These are phyloP conservation scores for Ichneumoninae sp. DNA, from an alignment of 2,888 invertebrate species.

Conservation along the genomic window DNA sequence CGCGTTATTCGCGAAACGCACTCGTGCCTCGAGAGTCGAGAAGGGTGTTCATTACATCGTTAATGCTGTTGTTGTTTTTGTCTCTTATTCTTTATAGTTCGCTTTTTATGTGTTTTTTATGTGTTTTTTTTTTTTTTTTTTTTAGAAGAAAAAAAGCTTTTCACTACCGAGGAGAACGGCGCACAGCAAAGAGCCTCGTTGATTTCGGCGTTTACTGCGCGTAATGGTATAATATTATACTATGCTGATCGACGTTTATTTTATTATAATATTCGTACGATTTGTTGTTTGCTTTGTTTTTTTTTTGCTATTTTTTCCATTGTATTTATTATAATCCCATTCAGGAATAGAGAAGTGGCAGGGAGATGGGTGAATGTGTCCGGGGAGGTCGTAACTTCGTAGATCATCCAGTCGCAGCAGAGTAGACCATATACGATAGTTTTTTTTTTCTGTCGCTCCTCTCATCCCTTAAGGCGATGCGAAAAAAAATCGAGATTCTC, in stretches of 20 bases:
- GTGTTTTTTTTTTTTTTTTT: slow-evolving; percentile 21
- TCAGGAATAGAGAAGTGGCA: slow-evolving; percentile 30
- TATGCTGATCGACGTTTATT: slow-evolving; percentile 30
- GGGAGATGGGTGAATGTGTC: slow-evolving; percentile 32
- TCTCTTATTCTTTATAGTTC: slow-evolving; percentile 4
- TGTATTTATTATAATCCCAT: slow-evolving; percentile 24
- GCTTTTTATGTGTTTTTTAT: background rate
- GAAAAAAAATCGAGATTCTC: background rate
- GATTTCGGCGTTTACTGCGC: slow-evolving; percentile 27
- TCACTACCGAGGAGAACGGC: slow-evolving; percentile 49
- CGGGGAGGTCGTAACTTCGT: slow-evolving; percentile 29
- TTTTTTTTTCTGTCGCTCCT: slow-evolving; percentile 17
- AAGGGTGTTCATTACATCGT: slow-evolving; percentile 33
- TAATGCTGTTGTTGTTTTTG: slow-evolving; percentile 5
- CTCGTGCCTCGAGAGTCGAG: slow-evolving; percentile 46
- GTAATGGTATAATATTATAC: slow-evolving; percentile 29
- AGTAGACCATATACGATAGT: slow-evolving; percentile 14
- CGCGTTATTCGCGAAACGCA: slow-evolving; percentile 40
- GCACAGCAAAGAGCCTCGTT: slow-evolving; percentile 28
- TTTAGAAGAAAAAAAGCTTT: slow-evolving; percentile 38
- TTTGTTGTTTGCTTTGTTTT: slow-evolving; percentile 17
- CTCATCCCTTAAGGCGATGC: slow-evolving; percentile 19
- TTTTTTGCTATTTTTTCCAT: background rate
- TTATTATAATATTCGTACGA: slow-evolving; percentile 28
- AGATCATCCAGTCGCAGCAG: slow-evolving; percentile 36